A percentile compares a stretch with the other conserved stretches of the same genome.
Evolutionary conservation across 2,113 vertebrate species (phyloP).

Genomic region (Hippocampus mohnikei): DNA sequence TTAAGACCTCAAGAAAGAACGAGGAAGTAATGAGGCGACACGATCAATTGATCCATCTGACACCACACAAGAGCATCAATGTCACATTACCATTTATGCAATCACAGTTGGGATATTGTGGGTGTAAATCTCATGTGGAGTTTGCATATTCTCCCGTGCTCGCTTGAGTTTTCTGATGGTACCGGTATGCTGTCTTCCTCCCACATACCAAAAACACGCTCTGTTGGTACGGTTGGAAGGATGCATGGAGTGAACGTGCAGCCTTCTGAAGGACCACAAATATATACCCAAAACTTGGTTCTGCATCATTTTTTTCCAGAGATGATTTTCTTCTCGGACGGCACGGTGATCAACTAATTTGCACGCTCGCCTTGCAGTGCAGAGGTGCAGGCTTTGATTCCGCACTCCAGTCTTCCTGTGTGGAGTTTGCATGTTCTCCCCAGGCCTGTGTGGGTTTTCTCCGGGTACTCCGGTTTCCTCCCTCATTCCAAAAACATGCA

Average conservation of each 20-base stretch:
- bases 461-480: too few species aligned
- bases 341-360: too few species aligned
- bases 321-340: constrained; percentile 18
- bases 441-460: too few species aligned
- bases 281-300: constrained; percentile 30
- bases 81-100: constrained; percentile 16
- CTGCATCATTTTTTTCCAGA: constrained; percentile 18
- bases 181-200: neutral
- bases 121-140: constrained; percentile 5
- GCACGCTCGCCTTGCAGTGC: too few species aligned
- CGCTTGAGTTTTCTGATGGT: neutral
- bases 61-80: constrained; percentile 7
- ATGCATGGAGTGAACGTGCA: neutral
- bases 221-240: neutral
- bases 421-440: too few species aligned
- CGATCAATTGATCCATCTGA: constrained; percentile 9
- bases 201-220: neutral
- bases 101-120: constrained; percentile 1
- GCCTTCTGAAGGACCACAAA: constrained; percentile 8
- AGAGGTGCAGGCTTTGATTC: too few species aligned
- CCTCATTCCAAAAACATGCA: too few species aligned
- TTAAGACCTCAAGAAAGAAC: constrained; percentile 23
- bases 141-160: neutral
- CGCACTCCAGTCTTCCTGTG: too few species aligned
- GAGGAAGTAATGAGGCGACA: constrained; percentile 24